These are phyloP conservation scores for Esox niger DNA, from an alignment of 2,113 vertebrate genomes.

Conservation along the genomic window DNA sequence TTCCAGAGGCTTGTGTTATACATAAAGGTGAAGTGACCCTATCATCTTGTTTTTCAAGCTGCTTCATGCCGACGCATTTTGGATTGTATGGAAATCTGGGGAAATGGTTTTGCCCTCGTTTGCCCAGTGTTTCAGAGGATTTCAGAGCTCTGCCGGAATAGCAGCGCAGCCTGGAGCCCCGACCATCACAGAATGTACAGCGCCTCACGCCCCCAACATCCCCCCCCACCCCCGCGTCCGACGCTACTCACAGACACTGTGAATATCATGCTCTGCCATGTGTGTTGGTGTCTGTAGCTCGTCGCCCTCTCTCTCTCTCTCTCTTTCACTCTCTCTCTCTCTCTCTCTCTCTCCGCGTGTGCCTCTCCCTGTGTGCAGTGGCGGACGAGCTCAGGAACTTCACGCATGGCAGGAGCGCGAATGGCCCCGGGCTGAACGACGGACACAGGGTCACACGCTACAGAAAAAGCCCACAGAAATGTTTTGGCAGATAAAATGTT, in stretches of 20 bases:
- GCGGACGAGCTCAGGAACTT: slow-evolving; percentile 21
- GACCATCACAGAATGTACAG: background rate
- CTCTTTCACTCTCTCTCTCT: too few species aligned
- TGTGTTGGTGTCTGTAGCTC: too few species aligned
- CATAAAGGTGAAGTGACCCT: background rate
- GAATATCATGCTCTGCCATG: too few species aligned
- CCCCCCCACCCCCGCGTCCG: too few species aligned
- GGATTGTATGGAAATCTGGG: too few species aligned
- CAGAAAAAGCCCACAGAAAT: background rate
- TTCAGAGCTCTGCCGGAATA: background rate
- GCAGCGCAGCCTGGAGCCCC: background rate
- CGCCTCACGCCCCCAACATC: too few species aligned
- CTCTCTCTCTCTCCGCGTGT: too few species aligned
- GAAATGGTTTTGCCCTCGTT: background rate
- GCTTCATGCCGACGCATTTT: background rate
- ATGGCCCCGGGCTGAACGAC: slow-evolving; percentile 34
- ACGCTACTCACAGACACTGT: too few species aligned
- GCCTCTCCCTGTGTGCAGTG: background rate
- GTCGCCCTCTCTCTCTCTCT: too few species aligned
- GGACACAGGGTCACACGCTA: slow-evolving; percentile 7
- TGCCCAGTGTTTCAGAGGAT: slow-evolving; percentile 2
- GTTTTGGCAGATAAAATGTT: background rate
- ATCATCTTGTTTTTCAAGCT: background rate
- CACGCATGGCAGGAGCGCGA: slow-evolving; percentile 27
- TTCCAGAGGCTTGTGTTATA: too few species aligned